These are phyloP conservation scores for Cremastinae sp. DNA, from an alignment of 2,888 invertebrate genomes.

Conservation along the genomic window DNA sequence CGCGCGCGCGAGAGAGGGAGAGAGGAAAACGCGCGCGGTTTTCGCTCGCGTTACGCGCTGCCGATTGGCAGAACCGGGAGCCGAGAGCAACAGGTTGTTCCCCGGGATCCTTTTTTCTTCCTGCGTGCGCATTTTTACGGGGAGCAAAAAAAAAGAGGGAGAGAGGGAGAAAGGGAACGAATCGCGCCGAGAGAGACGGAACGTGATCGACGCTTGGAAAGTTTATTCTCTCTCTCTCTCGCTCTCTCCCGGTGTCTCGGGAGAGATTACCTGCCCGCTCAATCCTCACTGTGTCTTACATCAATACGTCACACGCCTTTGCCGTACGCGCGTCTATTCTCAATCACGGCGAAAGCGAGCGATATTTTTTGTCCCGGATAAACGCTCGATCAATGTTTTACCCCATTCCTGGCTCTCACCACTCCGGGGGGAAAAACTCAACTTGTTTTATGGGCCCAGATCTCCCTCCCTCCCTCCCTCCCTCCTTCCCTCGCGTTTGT, in stretches of 20 bases:
- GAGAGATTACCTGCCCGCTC: constrained; percentile 41
- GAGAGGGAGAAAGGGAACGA: constrained; percentile 31
- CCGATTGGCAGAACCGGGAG: constrained; percentile 62
- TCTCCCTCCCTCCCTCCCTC: neutral
- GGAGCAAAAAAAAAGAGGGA: neutral
- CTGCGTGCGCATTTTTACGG: neutral
- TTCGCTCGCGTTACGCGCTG: constrained; percentile 67
- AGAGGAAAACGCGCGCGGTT: constrained; percentile 46
- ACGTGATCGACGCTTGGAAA: constrained; percentile 54
- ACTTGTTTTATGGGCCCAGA: neutral
- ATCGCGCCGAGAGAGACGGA: no score
- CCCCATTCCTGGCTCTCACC: constrained; percentile 28
- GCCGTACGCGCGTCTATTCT: constrained; percentile 11
- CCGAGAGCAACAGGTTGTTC: constrained; percentile 55
- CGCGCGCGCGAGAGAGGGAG: constrained; percentile 66
- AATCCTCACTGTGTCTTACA: constrained; percentile 40
- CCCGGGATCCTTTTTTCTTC: constrained; percentile 25
- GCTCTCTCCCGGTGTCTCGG: constrained; percentile 22
- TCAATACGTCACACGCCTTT: constrained; percentile 55
- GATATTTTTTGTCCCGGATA: constrained; percentile 21
- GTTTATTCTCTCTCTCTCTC: constrained; percentile 13
- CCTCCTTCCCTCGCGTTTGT: neutral
- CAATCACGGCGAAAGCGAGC: constrained; percentile 20
- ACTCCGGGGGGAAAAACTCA: constrained; percentile 1
- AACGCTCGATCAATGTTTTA: constrained; percentile 46